Conservation (phyloP, 2,797 vertebrate genomes). For the Neosilurus mollespiculum region DNA sequence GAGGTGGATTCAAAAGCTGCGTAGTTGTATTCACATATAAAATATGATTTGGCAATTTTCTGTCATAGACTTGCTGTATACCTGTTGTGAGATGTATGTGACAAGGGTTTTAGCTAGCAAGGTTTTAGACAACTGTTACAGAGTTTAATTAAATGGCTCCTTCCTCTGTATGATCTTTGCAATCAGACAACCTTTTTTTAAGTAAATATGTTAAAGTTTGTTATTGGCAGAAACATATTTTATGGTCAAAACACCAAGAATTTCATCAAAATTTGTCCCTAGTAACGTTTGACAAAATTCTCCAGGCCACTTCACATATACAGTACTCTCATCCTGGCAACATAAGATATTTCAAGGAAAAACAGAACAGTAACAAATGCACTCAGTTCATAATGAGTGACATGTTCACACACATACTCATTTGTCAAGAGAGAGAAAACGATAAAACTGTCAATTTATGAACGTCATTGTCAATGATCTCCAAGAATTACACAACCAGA, state of each 20-base stretch:
- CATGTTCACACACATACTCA: not conserved
- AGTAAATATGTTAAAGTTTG: no score
- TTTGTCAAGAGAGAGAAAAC: constrained; percentile 1
- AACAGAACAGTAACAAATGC: not conserved
- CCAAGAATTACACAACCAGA: constrained; percentile 28
- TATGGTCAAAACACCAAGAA: not conserved
- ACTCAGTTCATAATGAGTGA: not conserved
- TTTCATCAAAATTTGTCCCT: not conserved
- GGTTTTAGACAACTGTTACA: no score
- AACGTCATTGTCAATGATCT: constrained; percentile 35
- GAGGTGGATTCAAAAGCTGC: no score
- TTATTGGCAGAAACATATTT: not conserved
- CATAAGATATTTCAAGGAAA: not conserved
- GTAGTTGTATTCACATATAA: no score
- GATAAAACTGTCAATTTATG: constrained; percentile 31
- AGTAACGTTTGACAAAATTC: not conserved
- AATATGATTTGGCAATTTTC: no score
- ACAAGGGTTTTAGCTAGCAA: no score
- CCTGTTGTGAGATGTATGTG: no score
- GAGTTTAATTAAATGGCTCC: no score
- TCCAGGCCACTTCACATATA: not conserved
- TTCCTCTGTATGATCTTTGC: no score
- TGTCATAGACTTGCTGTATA: no score
- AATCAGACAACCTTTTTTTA: no score
- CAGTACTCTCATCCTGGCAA: not conserved